Evolutionary conservation across 2,113 vertebrate genomes (phyloP).

Genomic region (Heterocephalus glaber): DNA sequence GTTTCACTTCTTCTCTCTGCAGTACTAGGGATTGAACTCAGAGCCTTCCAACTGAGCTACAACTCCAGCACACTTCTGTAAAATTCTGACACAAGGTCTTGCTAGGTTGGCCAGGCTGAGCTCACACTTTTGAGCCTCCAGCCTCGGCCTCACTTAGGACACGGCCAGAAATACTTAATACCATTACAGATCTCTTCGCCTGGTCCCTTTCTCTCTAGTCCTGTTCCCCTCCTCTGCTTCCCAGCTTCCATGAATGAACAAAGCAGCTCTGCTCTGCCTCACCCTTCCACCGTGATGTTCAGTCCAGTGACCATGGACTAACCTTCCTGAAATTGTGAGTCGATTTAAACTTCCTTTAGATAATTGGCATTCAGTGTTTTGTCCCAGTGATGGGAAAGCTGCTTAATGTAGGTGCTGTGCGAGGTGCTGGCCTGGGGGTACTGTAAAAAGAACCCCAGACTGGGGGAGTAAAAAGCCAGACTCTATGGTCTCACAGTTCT

Average conservation of each 20-base stretch:
- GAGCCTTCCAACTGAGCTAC: not conserved
- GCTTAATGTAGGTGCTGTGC: not conserved
- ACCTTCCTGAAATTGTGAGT: not conserved
- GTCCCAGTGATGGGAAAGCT: not conserved
- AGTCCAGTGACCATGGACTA: not conserved
- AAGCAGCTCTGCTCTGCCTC: not conserved
- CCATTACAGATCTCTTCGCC: not conserved
- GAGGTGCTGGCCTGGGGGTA: too few species aligned
- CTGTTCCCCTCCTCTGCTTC: not conserved
- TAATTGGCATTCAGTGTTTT: not conserved
- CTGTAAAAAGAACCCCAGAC: fast-evolving
- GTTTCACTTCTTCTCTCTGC: not conserved
- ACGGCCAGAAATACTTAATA: not conserved
- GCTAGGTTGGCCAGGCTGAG: not conserved
- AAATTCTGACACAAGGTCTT: not conserved
- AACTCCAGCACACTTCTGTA: not conserved
- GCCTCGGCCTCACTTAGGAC: not conserved
- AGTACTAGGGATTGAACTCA: not conserved
- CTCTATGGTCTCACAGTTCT: fast-evolving
- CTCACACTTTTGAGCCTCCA: not conserved
- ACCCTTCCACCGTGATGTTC: not conserved
- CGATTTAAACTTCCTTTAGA: not conserved
- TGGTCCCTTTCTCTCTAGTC: not conserved
- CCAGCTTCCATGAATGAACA: not conserved
- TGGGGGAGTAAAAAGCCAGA: fast-evolving